phyloP scores from a whole-genome alignment of 2,113 vertebrate genomes.

The Nestor notabilis region DNA sequence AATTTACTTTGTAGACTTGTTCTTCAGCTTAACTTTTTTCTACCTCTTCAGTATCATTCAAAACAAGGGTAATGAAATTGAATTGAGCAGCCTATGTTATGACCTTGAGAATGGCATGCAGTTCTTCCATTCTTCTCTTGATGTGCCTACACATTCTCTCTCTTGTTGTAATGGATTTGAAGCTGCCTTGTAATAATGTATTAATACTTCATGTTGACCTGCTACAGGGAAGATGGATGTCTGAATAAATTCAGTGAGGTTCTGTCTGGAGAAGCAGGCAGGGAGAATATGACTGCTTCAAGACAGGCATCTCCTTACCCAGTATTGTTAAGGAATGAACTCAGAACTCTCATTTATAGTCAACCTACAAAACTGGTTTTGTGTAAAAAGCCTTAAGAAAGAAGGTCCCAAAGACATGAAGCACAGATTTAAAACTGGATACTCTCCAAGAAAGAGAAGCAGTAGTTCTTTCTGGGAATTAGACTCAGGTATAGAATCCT shows the following conservation, averaged over 20 bases:
- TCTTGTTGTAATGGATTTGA: slow-evolving; percentile 18
- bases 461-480: neutral
- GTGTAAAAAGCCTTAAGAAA: neutral
- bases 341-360: neutral
- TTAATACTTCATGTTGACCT: slow-evolving; percentile 14
- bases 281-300: neutral
- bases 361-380: neutral
- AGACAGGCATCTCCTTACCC: neutral
- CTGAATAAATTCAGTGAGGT: neutral
- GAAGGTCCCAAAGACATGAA: neutral
- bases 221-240: neutral
- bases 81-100: neutral
- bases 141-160: neutral
- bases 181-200: slow-evolving; percentile 5
- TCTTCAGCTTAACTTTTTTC: neutral
- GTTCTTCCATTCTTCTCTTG: neutral
- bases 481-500: neutral
- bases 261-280: neutral
- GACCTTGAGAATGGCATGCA: neutral
- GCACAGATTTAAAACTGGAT: neutral
- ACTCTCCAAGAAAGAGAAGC: neutral
- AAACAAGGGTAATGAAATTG: neutral
- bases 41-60: neutral
- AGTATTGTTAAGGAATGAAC: neutral
- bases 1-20: neutral